Percentiles rank a stretch among this genome's conserved stretches.
phyloP scores from a whole-genome alignment of 1,140 invertebrate genomes.

The Drosophila quadrilineata region DNA sequence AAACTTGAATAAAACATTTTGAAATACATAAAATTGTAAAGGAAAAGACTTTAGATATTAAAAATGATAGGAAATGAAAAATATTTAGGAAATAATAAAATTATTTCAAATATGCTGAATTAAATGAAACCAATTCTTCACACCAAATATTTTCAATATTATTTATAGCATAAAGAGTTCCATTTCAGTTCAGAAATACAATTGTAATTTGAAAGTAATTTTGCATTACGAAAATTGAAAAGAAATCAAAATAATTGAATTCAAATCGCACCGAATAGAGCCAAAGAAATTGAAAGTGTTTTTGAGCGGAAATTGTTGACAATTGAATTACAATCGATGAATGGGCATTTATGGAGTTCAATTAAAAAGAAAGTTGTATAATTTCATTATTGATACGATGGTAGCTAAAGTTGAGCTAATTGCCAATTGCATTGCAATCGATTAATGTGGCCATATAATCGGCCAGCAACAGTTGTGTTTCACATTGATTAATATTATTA shows the following conservation, averaged over 20 bases:
- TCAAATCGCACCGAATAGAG: no score
- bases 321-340: conserved; percentile 1
- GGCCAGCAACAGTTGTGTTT: conserved; percentile 16
- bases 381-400: background rate
- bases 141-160: no score
- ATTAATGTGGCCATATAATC: background rate
- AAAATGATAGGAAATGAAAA: no score
- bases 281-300: conserved; percentile 2
- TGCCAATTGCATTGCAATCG: background rate
- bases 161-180: no score
- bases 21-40: no score
- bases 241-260: background rate
- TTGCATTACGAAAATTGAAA: background rate
- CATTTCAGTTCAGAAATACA: no score
- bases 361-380: conserved; percentile 13
- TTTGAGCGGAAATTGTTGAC: background rate
- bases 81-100: no score
- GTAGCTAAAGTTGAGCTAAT: background rate
- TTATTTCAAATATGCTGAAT: no score
- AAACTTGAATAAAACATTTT: background rate
- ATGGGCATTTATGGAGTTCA: background rate
- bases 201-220: background rate
- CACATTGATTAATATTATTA: conserved; percentile 30
- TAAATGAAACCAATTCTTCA: no score
- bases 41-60: no score